Conservation (phyloP, 2,113 vertebrate species). For the Terrapene triunguis region DNA sequence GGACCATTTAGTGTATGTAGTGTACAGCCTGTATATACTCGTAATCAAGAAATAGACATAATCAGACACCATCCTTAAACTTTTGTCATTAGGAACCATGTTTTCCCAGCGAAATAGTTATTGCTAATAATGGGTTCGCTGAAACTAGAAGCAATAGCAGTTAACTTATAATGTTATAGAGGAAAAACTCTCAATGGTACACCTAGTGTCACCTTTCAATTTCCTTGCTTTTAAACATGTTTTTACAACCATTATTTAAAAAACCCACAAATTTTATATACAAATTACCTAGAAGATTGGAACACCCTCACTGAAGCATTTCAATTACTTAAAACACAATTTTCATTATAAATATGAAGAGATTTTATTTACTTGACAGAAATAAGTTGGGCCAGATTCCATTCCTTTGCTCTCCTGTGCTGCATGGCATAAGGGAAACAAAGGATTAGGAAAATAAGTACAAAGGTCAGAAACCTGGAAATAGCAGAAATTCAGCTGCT, state of each 20-base stretch:
- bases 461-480: neutral
- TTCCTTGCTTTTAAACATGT: neutral
- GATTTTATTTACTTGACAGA: neutral
- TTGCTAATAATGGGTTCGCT: neutral
- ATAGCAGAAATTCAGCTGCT: neutral
- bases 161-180: neutral
- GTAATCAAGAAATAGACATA: no score
- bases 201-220: neutral
- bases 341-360: neutral
- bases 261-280: neutral
- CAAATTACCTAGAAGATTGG: neutral
- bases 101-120: neutral
- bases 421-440: neutral
- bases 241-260: neutral
- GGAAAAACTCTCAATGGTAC: neutral
- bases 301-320: neutral
- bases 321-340: no score
- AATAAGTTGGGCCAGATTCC: neutral
- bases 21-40: no score
- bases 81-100: no score
- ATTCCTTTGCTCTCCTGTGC: neutral
- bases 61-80: no score
- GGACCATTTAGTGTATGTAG: no score
- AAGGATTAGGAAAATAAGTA: neutral
- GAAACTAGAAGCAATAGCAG: neutral